Evolutionary conservation across 2,797 vertebrate species (phyloP), one percentile per base, ranked within the genome.

Genomic region (Melanogrammus aeglefinus): DNA sequence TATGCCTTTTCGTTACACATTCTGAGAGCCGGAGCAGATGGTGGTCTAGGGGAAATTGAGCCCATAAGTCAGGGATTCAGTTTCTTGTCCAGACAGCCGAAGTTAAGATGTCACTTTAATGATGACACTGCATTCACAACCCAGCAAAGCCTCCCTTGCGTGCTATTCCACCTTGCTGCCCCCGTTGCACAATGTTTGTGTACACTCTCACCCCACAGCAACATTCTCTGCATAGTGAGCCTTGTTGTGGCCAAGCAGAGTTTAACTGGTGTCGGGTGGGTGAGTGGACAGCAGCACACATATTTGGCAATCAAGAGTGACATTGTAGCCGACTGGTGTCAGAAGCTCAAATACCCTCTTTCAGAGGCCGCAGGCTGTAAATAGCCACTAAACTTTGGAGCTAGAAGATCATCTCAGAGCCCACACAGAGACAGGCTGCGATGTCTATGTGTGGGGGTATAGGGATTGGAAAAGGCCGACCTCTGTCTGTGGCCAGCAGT

Each of bases 261-360:
- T 79, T 33, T 70, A 79, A 72, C 70, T 78, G 78, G 51, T 82
- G 71, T 76, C 8, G 78, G 77, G 83, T 86, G 14, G 69, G 16
- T 12, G 33, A 18, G 71, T n/a, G 71, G 74, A 24, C 82, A 80
- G 76, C 47, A 29, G 76, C 76, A 51, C 81, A 84, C 81, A 75
- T 0, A n/a, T 71, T 18, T 72, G 81, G 71, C 76, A 84, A 87
- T 83, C 83, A 78, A 87, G 85, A 84, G 78, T 80, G 83, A 86
- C 84, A 83, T 73, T 86, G 76, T 75, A 83, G 66, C 78, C 0
- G 35, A 74, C 63, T 69, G 76, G 79, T 84, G 79, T 85, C 81
- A 66, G 51, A 79, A 77, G 29, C 33, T 57, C 10, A 81, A 36
- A 76, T 79, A 77, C 77, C 63, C 80, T 75, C 74, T 73, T 82